A percentile compares a stretch with the other conserved stretches of the same genome.
Evolutionary conservation across 1,140 invertebrate species (phyloP).

Genomic region (Callitettix versicolor): DNA sequence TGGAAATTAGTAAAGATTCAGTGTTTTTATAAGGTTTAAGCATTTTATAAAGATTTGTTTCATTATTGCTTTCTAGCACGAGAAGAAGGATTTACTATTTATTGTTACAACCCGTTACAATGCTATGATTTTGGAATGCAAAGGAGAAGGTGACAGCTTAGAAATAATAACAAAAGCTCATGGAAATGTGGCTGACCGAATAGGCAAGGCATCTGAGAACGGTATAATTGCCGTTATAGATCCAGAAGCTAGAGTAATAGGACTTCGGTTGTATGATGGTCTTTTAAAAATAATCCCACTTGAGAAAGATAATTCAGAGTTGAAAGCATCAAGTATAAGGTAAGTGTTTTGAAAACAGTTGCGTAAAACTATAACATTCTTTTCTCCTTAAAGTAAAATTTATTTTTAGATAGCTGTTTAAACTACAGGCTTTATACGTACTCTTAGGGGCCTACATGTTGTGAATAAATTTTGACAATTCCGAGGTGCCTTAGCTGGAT

Average conservation of each 20-base stretch:
- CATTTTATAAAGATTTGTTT: too few relatives aligned
- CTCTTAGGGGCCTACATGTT: too few relatives aligned
- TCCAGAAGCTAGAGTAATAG: slow-evolving; percentile 88
- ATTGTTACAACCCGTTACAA: slow-evolving; percentile 88
- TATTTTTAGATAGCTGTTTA: too few relatives aligned
- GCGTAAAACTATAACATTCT: too few relatives aligned
- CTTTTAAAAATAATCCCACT: slow-evolving; percentile 92
- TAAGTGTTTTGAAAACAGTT: too few relatives aligned
- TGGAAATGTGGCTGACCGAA: slow-evolving; percentile 88
- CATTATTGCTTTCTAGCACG: slow-evolving; percentile 56
- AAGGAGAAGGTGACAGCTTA: slow-evolving; percentile 59
- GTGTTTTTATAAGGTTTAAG: too few relatives aligned
- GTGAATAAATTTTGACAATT: too few relatives aligned
- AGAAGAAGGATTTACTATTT: slow-evolving; percentile 89
- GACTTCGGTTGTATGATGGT: slow-evolving; percentile 90
- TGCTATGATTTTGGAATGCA: slow-evolving; percentile 93
- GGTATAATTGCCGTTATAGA: slow-evolving; percentile 94
- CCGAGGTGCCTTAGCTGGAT: too few relatives aligned
- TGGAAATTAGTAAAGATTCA: too few relatives aligned
- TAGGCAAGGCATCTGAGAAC: slow-evolving; percentile 83
- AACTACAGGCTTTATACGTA: too few relatives aligned
- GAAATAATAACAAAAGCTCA: slow-evolving; percentile 93
- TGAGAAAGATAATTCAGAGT: slow-evolving; percentile 84
- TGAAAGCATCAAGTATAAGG: slow-evolving; percentile 90
- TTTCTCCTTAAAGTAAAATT: too few relatives aligned